These are phyloP conservation scores for Reticulitermes lucifugus DNA, from an alignment of 2,888 invertebrate genomes.

Conservation along the genomic window DNA sequence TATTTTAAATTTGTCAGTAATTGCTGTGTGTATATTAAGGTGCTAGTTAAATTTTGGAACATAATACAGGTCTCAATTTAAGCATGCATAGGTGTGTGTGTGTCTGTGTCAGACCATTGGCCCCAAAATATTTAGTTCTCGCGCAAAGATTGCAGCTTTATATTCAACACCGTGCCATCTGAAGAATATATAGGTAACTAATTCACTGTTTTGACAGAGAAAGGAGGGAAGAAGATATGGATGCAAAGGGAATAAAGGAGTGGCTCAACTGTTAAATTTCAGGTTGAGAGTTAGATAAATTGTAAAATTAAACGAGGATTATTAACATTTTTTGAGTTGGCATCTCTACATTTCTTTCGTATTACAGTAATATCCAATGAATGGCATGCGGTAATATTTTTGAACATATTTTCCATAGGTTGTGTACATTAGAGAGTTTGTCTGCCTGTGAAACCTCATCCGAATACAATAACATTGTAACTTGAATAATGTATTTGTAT, in stretches of 20 bases:
- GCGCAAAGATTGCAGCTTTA: no score
- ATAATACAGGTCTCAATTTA: no score
- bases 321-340: neutral
- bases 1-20: neutral
- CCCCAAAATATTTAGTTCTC: no score
- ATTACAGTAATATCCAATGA: neutral
- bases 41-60: neutral
- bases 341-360: neutral
- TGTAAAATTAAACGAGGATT: neutral
- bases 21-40: neutral
- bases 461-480: conserved; percentile 23
- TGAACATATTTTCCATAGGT: neutral
- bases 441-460: conserved; percentile 28
- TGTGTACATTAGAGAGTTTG: neutral
- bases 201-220: no score
- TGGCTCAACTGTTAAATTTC: no score
- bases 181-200: no score
- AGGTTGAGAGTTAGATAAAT: no score
- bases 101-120: no score
- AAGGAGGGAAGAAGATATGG: no score
- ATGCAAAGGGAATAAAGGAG: no score
- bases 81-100: no score
- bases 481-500: conserved; percentile 17
- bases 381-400: neutral
- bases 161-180: no score